Evolutionary conservation across 1,140 invertebrate species (phyloP).

Genomic region (Drosophila lacertosa): DNA sequence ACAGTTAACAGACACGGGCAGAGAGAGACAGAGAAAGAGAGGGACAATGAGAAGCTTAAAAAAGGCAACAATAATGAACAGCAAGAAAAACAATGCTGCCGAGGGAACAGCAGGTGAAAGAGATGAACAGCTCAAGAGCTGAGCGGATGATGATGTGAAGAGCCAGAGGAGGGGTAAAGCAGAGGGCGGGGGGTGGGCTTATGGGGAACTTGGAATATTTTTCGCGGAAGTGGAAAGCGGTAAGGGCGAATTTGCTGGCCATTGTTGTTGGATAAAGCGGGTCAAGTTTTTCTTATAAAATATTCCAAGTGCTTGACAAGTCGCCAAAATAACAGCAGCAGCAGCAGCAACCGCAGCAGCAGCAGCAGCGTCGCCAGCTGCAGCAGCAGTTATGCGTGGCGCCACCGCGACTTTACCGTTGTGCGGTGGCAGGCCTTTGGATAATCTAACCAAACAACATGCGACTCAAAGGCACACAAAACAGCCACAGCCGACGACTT

Average conservation of each 20-base stretch:
- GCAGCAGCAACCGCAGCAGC: conserved; percentile 23
- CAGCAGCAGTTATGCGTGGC: conserved; percentile 25
- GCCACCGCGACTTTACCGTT: conserved; percentile 23
- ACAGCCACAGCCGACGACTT: conserved; percentile 51
- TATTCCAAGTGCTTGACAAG: conserved; percentile 73
- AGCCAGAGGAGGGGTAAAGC: neutral
- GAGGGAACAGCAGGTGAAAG: conserved; percentile 23
- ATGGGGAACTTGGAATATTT: no score
- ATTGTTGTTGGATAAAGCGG: conserved; percentile 59
- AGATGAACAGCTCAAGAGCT: neutral
- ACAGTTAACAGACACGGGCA: conserved; percentile 8
- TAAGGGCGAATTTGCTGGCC: conserved; percentile 23
- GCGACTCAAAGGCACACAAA: conserved; percentile 33
- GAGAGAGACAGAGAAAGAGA: conserved; percentile 9
- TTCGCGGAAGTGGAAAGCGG: conserved; percentile 20
- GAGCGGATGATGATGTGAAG: conserved; percentile 12
- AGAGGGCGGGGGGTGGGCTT: neutral
- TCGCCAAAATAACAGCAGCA: conserved; percentile 59
- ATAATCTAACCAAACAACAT: conserved; percentile 51
- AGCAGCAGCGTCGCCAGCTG: conserved; percentile 6
- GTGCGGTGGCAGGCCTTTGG: conserved; percentile 30
- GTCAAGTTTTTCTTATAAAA: conserved; percentile 82
- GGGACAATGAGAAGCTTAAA: conserved; percentile 11
- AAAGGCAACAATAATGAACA: conserved; percentile 58
- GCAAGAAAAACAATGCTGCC: neutral